These are phyloP conservation scores for Ia io DNA, from an alignment of 2,113 vertebrate species.

Conservation along the genomic window DNA sequence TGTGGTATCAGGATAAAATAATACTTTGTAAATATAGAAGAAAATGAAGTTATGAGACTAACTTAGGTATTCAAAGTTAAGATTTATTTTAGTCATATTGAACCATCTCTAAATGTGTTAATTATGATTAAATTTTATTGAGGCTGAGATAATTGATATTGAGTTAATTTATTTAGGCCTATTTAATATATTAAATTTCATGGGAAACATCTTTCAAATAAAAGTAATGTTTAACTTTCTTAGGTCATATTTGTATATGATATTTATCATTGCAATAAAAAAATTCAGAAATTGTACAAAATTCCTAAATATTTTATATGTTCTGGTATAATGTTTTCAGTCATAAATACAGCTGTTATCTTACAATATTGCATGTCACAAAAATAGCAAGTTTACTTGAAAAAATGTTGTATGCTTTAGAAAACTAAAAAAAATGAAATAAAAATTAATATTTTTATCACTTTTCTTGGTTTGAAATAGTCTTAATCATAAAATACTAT, in stretches of 20 bases:
- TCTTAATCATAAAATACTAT: background rate
- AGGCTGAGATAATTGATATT: background rate
- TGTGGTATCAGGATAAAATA: background rate
- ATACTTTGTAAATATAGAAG: background rate
- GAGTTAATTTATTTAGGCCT: background rate
- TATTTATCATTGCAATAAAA: background rate
- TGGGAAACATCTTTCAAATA: background rate
- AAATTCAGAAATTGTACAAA: background rate
- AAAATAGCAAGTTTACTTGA: background rate
- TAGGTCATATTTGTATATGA: background rate
- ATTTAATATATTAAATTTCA: background rate
- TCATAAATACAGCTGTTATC: background rate
- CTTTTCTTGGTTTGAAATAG: background rate
- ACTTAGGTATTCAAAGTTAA: background rate
- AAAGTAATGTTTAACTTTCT: background rate
- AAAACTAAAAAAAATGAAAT: background rate
- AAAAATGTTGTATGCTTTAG: background rate
- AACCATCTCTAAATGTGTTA: background rate
- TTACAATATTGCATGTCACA: background rate
- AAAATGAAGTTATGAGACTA: background rate
- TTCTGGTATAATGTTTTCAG: background rate
- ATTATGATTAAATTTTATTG: background rate
- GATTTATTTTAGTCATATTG: background rate
- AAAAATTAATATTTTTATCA: background rate
- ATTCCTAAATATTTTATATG: background rate